Evolutionary conservation across 2,797 vertebrate genomes (phyloP), one percentile per base, ranked within the genome.

Genomic region (Centroberyx gerrardi): DNA sequence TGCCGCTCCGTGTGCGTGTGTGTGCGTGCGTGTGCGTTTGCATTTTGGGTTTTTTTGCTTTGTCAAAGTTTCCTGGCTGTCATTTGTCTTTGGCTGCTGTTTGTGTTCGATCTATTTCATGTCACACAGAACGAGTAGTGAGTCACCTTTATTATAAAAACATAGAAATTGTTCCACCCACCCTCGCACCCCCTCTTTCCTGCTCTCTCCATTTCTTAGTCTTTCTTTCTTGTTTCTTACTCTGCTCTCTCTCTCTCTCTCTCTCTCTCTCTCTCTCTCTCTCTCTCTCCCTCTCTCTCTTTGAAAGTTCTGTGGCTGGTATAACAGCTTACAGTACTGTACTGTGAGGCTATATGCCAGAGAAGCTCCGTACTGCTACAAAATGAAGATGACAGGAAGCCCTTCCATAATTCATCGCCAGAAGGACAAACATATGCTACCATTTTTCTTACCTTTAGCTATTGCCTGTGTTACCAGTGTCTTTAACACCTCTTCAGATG

Each of bases 371-470:
- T 54, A 68, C 68, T 63, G 55, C 66, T 78, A 58, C 53, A 77
- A 75, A 91, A 78, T 68, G 75, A 76, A 84, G 61, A 80, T 58
- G 83, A 89, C 83, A 87, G 76, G 62, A 72, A 80, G 73, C 69
- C 84, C 29, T 68, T 91, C 74, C 83, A 91, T 93, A 81, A 90
- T 92, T 90, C 83, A 91, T 87, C 71, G 68, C 81, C 88, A 87
- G 85, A 81, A 80, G 87, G 84, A 84, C 77, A 78, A 87, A 83
- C 88, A 89, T 78, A 88, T 87, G 84, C 73, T 78, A 78, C 51
- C 68, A 56, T 80, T 82, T 86, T 78, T 49, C 38, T 76, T 82
- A 72, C 78, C 66, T 74, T 78, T 66, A 70, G 66, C 77, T 80
- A 52, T 75, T 70, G 73, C 60, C 55, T 87, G 70, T 72, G 62